These are phyloP conservation scores for Grammomys dolichurus DNA, from an alignment of 2,113 vertebrate genomes.

Conservation along the genomic window DNA sequence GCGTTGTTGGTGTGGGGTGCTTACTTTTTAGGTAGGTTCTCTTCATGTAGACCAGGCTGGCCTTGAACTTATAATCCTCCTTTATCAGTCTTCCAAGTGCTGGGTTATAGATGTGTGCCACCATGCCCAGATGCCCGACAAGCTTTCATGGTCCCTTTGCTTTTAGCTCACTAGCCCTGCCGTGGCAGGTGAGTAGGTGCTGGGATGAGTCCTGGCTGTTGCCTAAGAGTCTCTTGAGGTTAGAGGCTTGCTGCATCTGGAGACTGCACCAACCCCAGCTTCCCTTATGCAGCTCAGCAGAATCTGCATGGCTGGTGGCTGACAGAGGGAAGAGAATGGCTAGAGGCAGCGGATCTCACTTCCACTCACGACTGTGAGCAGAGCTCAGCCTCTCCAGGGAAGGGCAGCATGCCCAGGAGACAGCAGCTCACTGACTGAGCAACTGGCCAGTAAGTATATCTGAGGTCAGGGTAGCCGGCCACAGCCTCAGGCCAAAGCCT, in stretches of 20 bases:
- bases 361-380: neutral
- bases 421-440: neutral
- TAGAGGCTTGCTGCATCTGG: neutral
- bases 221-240: fast-evolving
- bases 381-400: neutral
- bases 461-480: neutral
- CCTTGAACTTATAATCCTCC: neutral
- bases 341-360: neutral
- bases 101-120: neutral
- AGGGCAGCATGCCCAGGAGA: neutral
- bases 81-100: neutral
- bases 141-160: neutral
- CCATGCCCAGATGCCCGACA: neutral
- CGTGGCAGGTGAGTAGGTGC: fast-evolving
- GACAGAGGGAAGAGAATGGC: neutral
- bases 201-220: fast-evolving
- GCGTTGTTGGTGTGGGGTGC: neutral
- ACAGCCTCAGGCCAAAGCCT: neutral
- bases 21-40: neutral
- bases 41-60: neutral
- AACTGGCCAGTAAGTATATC: no score
- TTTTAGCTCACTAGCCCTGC: neutral
- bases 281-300: neutral
- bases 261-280: no score
- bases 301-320: neutral